Evolutionary conservation across 2,113 vertebrate species (phyloP), one percentile per base, ranked within the genome.

Genomic region (Enhydra lutris): DNA sequence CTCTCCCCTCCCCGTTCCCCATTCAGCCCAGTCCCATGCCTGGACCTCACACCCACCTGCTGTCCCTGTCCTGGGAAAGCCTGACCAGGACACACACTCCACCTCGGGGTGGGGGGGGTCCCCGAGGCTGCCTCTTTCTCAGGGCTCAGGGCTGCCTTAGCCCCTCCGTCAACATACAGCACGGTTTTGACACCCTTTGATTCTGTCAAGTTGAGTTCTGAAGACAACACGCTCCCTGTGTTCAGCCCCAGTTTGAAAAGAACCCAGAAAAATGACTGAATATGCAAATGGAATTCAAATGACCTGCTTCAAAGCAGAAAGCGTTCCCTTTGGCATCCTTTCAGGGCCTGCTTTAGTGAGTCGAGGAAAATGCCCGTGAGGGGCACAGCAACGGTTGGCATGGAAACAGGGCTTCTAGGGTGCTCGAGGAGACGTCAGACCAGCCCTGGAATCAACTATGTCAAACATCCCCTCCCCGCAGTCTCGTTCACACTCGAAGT

Each of bases 221-320:
- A 83, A 61, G 76, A 96, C 79, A 94, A 90, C 26, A 18, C 26
- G 0, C n/a, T 78, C 73, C 47, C 93, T 92, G 90, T 89, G 84
- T 94, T 59, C 91, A 91, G 91, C 61, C 79, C 82, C 23, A 10
- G 47, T 52, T 82, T 81, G 10, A 67, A 67, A 79, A 96, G 80
- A 88, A 90, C 36, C 88, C 36, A 78, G 85, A 78, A 45, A 82
- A 91, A 91, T 83, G 24, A 61, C 42, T 2, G 52, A 1, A 4
- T 92, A 97, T 97, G 96, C 98, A 98, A 97, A 97, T 95, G 0
- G 0, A 0, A 98, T 97, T 95, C 95, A 96, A 97, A 97, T 55
- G 47, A 84, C 11, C 31, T 24, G 1, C 73, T 81, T 93, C 65
- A 21, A 50, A 86, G 86, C 82, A 71, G 34, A 65, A n/a, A 94